These are phyloP conservation scores for Aspiorhynchus laticeps DNA, from an alignment of 2,113 vertebrate species.

Conservation along the genomic window DNA sequence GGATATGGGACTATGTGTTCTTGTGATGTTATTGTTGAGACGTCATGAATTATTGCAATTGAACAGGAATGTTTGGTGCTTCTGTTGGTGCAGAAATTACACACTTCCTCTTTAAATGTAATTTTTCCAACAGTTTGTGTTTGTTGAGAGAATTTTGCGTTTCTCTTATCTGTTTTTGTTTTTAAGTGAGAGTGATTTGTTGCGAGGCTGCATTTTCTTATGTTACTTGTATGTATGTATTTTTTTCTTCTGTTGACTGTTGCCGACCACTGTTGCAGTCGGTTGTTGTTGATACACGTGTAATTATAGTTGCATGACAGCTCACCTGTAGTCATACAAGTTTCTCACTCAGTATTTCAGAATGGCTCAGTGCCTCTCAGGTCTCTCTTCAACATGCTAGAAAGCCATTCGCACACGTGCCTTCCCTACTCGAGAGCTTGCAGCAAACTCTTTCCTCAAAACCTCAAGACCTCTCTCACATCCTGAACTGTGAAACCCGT, in stretches of 20 bases:
- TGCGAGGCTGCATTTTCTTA: not conserved
- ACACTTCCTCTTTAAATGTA: constrained; percentile 26
- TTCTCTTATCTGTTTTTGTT: not conserved
- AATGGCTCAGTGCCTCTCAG: constrained; percentile 45
- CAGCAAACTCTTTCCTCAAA: constrained; percentile 42
- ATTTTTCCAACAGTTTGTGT: too few species aligned
- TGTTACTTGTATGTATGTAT: not conserved
- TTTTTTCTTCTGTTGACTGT: not conserved
- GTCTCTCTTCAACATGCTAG: constrained; percentile 48
- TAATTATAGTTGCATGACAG: constrained; percentile 41
- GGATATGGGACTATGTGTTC: not conserved
- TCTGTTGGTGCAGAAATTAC: constrained; percentile 1
- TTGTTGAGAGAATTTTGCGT: not conserved
- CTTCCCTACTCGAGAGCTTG: constrained; percentile 42
- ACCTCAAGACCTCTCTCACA: not conserved
- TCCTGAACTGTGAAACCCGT: constrained; percentile 15
- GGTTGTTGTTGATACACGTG: not conserved
- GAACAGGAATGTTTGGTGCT: not conserved
- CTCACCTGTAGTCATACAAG: constrained; percentile 12
- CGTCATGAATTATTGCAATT: not conserved
- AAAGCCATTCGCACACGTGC: constrained; percentile 54
- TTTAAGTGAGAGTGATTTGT: not conserved
- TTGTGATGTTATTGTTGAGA: not conserved
- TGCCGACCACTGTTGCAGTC: not conserved
- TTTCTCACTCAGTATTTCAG: constrained; percentile 45